Evolutionary conservation across 2,888 invertebrate species (phyloP), one percentile per base, ranked within the genome.

Genomic region (Lasioglossum oenotherae): DNA sequence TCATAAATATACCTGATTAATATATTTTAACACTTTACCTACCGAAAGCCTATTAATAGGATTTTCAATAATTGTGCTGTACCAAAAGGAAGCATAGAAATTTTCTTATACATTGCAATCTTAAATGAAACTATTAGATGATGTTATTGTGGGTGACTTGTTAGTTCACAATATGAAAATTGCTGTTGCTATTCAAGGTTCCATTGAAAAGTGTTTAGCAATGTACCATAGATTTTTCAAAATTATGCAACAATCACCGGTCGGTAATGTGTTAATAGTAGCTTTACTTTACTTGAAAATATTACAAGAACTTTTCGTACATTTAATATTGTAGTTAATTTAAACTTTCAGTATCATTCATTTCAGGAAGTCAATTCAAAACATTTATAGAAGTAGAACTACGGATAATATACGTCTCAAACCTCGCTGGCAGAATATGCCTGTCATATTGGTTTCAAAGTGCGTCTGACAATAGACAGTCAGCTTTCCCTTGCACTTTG

Each of bases 381-480:
- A 67, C n/a, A 35, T 38, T 23, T 67, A 38, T 67, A 10, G 23
- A 38, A 8, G 23, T 19, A 23, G 35, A 3, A 35, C 23, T 23
- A 8, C 35, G 35, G 35, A 75, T 60, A 44, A 75, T 75, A 23
- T 27, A 44, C 60, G 41, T 3, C 1, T 41, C 4, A 23, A 44
- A 27, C 27, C 60, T 75, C 41, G 41, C 53, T 5, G 35, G 27
- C n/a, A 27, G 75, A 73, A 46, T 31, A 19, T 19, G 46, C 41
- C 46, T 46, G 73, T 73, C 73, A 46, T 73, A 46, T 73, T 73
- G 46, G 71, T 74, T 74, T 76, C 46, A 35, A 46, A 76, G 41
- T 64, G 76, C 64, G 67, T 77, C 77, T 69, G 77, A 69, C 77
- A 38, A 49, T 64, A 69, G 27, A 77, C 67, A 77, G 23, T 77